Evolutionary conservation across 2,113 vertebrate species (phyloP).

Genomic region (Silurus asotus): DNA sequence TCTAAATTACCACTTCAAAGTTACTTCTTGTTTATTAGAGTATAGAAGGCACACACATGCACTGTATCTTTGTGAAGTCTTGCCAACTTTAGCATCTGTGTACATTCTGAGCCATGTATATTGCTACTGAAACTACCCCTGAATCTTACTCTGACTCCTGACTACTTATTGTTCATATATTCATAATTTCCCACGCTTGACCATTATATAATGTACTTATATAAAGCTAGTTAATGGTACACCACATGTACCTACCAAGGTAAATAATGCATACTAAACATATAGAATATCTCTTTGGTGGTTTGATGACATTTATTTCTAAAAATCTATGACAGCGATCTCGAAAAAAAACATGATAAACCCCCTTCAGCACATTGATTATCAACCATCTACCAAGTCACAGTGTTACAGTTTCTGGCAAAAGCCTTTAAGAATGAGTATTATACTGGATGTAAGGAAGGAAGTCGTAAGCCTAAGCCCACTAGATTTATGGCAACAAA

Average conservation of each 20-base stretch:
- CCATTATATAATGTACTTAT: not conserved
- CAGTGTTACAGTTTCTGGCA: not conserved
- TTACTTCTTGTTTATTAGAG: slow-evolving; percentile 2
- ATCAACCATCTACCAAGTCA: not conserved
- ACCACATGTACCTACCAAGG: not conserved
- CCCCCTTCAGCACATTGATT: not conserved
- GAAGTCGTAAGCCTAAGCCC: not conserved
- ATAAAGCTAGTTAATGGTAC: not conserved
- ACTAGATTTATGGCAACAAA: not conserved
- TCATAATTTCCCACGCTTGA: not conserved
- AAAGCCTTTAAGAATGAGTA: not conserved
- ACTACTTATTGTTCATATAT: not conserved
- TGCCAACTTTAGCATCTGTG: not conserved
- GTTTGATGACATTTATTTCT: not conserved
- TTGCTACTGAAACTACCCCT: not conserved
- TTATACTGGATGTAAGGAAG: not conserved
- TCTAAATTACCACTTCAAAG: not conserved
- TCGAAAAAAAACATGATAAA: not conserved
- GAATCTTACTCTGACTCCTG: not conserved
- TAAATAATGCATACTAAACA: too few relatives aligned
- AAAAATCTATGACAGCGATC: not conserved
- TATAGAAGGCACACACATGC: slow-evolving; percentile 1
- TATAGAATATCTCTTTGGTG: not conserved
- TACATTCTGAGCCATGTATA: not conserved
- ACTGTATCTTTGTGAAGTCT: not conserved